Base-by-base conservation (phyloP, 2,113 vertebrate genomes). In the Cairina moschata region DNA sequence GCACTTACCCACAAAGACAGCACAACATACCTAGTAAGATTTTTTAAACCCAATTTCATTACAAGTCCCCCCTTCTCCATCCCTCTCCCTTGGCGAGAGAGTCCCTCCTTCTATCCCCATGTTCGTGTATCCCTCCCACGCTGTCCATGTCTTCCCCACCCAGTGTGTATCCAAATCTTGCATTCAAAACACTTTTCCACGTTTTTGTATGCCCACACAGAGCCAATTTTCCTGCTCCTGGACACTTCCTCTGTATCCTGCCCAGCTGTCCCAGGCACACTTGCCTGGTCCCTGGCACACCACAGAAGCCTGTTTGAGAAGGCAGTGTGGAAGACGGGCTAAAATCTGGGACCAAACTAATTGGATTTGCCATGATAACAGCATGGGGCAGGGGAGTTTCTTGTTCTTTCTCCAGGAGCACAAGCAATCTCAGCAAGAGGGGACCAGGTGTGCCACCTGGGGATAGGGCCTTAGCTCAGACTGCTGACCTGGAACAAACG, bases 201-300 rank as follows among this genome's bases (percentile, higher is more conserved):
- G 26, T n/a, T 74, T 90, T 66, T 60, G 3, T 23, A 65, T 76
- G 31, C 67, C 58, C 21, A 40, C 67, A 52, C 2, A 1, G 22
- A 29, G 26, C 26, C 23, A 17, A 65, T 40, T 40, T 83, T 26
- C 56, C 23, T 60, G 2, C 42, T 80, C 68, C 60, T 58, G 28
- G 65, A 74, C 46, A 34, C 46, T 76, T 88, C 13, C 56, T 83
- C 68, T 67, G 28, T n/a, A 36, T 32, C 20, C 48, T 56, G 34
- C 34, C 20, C n/a, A 11, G 2, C 1, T 31, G 69, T 69, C 14
- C 25, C 36, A 92, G 36, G 34, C 68, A 71, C 23, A 16, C 18
- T 46, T 56, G 20, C 52, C 58, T 0, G 0, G 55, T 36, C 55
- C 32, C 7, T 3, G 2, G 40, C 36, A 34, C 60, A 77, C 13